phyloP scores from a whole-genome alignment of 2,113 vertebrate genomes.

The Myocastor coypus region DNA sequence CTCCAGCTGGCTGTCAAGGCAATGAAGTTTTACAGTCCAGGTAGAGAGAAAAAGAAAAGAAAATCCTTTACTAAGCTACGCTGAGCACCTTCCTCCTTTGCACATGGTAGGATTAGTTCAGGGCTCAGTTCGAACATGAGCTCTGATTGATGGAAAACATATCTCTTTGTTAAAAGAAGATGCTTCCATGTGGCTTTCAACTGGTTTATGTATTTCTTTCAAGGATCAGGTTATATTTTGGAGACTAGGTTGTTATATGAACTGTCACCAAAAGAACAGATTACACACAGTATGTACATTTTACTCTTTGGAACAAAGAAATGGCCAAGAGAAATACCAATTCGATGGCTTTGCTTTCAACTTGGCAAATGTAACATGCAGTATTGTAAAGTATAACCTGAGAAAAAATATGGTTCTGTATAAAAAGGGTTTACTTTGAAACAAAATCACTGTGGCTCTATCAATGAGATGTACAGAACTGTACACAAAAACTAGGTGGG shows the following conservation, averaged over 20 bases:
- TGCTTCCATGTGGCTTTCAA: neutral
- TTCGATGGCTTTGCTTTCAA: neutral
- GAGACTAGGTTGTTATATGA: neutral
- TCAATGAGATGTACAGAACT: neutral
- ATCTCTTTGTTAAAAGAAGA: neutral
- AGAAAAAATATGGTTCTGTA: neutral
- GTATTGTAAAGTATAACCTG: neutral
- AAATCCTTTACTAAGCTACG: accelerated
- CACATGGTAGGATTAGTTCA: accelerated
- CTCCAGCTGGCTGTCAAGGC: accelerated
- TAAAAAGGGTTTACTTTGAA: neutral
- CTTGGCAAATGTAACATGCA: too few species aligned
- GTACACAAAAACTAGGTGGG: neutral
- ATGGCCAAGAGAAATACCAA: neutral
- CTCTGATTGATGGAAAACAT: neutral
- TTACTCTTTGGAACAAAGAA: neutral
- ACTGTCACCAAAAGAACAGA: neutral
- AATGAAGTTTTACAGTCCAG: neutral
- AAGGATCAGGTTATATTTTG: neutral
- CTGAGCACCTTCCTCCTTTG: neutral
- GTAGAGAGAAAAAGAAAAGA: accelerated
- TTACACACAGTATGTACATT: neutral
- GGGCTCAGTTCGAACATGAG: neutral
- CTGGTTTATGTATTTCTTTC: neutral
- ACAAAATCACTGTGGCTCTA: neutral